Evolutionary conservation across 2,888 invertebrate species (phyloP), one percentile per base, ranked within the genome.

Genomic region (Drosophila stalkeri): DNA sequence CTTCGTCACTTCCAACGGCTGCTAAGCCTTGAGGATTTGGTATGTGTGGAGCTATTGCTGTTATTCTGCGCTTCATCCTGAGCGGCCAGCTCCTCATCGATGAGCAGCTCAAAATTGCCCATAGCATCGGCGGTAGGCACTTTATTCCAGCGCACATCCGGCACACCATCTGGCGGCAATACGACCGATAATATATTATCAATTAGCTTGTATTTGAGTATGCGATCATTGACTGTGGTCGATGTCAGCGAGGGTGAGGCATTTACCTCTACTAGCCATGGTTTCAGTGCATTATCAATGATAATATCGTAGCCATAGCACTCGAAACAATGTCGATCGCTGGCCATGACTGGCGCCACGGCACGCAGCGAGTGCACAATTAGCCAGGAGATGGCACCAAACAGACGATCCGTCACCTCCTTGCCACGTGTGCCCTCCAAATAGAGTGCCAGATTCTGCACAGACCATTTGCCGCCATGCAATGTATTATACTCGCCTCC

Each of bases 241-340:
- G 98, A 97, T 1, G 98, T 97, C 60, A 99, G 93, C 0, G 98
- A 98, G 0, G 99, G 98, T 0, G 98, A 98, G 1, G 98, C 98
- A 91, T 99, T 99, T 6, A 96, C 96, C 94, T 98, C 98, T 61
- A 98, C 97, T 12, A 98, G 93, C 98, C 98, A 99, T 0, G 98
- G 98, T 91, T 98, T 99, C 43, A 99, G 93, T 84, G 96, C 96
- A 91, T 98, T 97, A 91, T 99, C 98, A 79, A 99, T 98, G 82
- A 99, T 98, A 60, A 98, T 98, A 91, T 98, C 98, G 18, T 91
- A 98, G 41, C 98, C 98, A 91, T 99, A 99, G 91, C 98, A 98
- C 92, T 93, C 92, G 44, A 92, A 92, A 86, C 96, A 96, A 86
- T 96, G 96, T 55, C 96, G 94, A 92, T 99, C 98, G 81, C 97